These are phyloP conservation scores for Dinocampus coccinellae DNA, from an alignment of 2,888 invertebrate species.

Conservation along the genomic window DNA sequence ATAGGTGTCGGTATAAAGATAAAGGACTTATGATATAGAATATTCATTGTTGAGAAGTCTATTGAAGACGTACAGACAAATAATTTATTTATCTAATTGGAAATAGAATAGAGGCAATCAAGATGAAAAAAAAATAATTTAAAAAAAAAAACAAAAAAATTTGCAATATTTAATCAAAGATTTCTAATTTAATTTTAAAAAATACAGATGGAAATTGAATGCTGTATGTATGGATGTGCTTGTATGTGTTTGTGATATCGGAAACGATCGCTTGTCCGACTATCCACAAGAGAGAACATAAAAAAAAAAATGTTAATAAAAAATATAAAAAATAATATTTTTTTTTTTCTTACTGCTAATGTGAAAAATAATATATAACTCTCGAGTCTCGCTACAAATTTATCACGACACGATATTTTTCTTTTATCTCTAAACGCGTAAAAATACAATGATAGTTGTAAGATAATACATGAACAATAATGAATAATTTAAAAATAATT, in stretches of 20 bases:
- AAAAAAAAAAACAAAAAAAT: no score
- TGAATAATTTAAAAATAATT: no score
- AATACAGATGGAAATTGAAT: not conserved
- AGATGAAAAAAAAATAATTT: not conserved
- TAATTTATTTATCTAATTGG: not conserved
- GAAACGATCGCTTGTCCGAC: slow-evolving; percentile 25
- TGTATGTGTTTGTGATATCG: not conserved
- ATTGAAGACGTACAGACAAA: not conserved
- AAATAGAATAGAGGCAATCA: not conserved
- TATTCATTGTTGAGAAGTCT: not conserved
- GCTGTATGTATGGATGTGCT: not conserved
- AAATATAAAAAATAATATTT: not conserved
- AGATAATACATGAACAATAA: not conserved
- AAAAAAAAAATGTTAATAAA: not conserved
- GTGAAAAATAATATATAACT: not conserved
- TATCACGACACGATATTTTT: slow-evolving; percentile 2
- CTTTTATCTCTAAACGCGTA: not conserved
- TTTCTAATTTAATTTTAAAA: not conserved
- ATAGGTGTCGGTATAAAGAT: not conserved
- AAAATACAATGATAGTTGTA: not conserved
- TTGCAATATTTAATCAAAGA: not conserved
- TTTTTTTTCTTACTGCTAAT: not conserved
- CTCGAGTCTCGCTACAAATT: slow-evolving; percentile 15
- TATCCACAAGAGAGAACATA: not conserved
- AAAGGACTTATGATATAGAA: not conserved